A percentile compares a stretch with the other conserved stretches of the same genome.
Evolutionary conservation across 64 coral and sea anemone species (phyloP).

Genomic region (Pocillopora verrucosa): DNA sequence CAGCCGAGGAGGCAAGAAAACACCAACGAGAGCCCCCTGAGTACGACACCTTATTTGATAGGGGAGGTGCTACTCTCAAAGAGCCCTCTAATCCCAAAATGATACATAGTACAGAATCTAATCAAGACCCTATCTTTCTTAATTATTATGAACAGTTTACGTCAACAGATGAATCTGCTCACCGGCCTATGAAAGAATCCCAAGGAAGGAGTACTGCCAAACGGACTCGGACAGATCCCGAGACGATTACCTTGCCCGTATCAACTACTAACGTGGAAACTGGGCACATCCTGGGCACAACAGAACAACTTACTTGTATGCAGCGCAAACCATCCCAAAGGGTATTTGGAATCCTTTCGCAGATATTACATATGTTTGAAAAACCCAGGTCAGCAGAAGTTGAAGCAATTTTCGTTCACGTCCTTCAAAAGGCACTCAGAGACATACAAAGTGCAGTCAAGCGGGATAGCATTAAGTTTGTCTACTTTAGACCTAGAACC

Average conservation of each 20-base stretch:
- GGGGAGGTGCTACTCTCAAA: background rate
- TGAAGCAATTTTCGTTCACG: background rate
- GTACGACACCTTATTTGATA: too few relatives aligned
- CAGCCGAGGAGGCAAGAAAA: too few relatives aligned
- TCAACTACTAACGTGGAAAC: background rate
- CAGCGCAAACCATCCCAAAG: background rate
- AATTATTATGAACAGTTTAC: background rate
- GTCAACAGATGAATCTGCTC: background rate
- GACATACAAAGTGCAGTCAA: background rate
- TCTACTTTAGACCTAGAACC: too few relatives aligned
- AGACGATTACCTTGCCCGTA: background rate
- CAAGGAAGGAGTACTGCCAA: background rate
- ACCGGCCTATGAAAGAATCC: background rate
- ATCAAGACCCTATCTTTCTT: background rate
- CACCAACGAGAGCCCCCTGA: too few relatives aligned
- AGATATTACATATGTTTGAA: conserved; percentile 20
- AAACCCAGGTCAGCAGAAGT: background rate
- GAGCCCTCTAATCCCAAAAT: too few relatives aligned
- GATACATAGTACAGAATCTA: too few relatives aligned
- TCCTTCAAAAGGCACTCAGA: background rate
- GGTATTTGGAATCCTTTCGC: conserved; percentile 4
- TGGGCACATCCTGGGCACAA: background rate
- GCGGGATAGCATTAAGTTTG: too few relatives aligned
- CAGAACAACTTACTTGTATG: too few relatives aligned
- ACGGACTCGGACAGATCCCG: background rate